Conservation (phyloP, 64 coral and sea anemone genomes). For the Catalaphyllia jardinei region DNA sequence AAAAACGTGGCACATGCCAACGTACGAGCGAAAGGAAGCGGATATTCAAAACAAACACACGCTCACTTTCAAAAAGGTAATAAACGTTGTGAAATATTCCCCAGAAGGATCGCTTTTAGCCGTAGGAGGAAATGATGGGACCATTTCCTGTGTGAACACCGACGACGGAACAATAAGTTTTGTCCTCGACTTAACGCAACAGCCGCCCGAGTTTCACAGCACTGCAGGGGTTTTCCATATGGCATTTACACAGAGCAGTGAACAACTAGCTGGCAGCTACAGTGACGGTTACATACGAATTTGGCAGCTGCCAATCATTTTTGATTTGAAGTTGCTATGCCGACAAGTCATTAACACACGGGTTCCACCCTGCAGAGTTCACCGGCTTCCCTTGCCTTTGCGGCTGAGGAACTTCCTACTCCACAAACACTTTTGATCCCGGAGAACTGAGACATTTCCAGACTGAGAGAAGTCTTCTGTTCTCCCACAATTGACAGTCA, state of each 20-base stretch:
- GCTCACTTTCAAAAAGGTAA: background rate
- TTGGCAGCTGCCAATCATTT: constrained; percentile 49
- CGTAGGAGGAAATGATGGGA: constrained; percentile 41
- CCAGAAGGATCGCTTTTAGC: constrained; percentile 37
- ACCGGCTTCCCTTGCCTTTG: constrained; percentile 16
- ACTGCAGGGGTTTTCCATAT: constrained; percentile 42
- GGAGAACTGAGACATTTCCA: too few species aligned
- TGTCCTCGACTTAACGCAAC: constrained; percentile 30
- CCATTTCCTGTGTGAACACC: constrained; percentile 31
- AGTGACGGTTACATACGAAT: constrained; percentile 62
- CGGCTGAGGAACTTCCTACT: constrained; percentile 34
- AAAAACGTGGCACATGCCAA: constrained; percentile 41
- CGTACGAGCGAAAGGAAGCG: background rate
- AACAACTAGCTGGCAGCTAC: constrained; percentile 57
- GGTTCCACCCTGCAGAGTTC: constrained; percentile 21
- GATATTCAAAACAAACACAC: background rate
- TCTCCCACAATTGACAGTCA: too few species aligned
- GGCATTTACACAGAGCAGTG: constrained; percentile 42
- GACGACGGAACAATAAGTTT: constrained; percentile 42
- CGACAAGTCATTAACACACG: constrained; percentile 36
- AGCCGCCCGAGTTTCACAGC: constrained; percentile 53
- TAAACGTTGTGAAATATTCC: constrained; percentile 53
- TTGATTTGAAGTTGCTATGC: constrained; percentile 36
- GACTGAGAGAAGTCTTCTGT: too few species aligned
- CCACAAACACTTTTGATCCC: background rate